These are phyloP conservation scores for Hippocampus barbouri DNA, from an alignment of 2,113 vertebrate genomes.

Conservation along the genomic window DNA sequence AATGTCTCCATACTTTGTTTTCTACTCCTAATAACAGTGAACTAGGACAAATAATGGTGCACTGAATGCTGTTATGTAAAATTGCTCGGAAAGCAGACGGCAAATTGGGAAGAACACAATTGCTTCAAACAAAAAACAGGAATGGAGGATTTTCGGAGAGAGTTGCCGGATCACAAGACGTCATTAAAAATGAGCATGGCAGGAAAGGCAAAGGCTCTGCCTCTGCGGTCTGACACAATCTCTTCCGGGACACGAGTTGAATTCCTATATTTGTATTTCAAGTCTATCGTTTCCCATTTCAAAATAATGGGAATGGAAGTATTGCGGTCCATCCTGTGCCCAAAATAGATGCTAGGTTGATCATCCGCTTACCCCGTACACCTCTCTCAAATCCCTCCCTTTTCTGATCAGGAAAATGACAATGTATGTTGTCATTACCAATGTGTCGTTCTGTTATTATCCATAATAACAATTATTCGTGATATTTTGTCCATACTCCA, in stretches of 20 bases:
- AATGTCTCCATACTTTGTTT: neutral
- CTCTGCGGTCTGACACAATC: neutral
- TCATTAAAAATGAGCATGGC: neutral
- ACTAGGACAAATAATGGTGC: neutral
- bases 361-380: too few species aligned
- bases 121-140: too few species aligned
- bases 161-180: neutral
- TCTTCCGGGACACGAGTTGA: neutral
- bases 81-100: neutral
- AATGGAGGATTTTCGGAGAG: neutral
- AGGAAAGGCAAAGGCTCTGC: neutral
- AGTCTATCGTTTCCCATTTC: neutral
- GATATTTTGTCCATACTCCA: too few species aligned
- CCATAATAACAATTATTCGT: too few species aligned
- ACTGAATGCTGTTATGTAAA: neutral
- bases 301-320: neutral
- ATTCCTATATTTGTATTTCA: neutral
- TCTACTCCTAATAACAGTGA: neutral
- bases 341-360: too few species aligned
- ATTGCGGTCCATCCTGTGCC: too few species aligned
- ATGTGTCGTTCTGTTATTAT: too few species aligned
- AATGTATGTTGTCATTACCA: too few species aligned
- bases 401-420: too few species aligned
- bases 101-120: neutral
- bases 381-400: too few species aligned